Conservation (phyloP, 2,888 invertebrate species). For the Itoplectis maculator region DNA sequence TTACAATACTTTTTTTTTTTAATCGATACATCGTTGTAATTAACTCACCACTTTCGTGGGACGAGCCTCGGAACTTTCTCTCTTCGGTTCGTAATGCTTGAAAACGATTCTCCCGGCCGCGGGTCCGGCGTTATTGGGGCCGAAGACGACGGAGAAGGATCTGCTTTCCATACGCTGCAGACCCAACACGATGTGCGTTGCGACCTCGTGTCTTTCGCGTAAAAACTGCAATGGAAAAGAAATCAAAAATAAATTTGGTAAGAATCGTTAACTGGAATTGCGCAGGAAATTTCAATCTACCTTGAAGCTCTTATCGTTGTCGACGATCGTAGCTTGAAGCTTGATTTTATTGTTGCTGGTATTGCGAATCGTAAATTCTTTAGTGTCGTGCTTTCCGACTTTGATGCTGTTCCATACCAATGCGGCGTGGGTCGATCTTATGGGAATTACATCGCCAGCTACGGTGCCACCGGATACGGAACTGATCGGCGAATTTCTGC, state of each 20-base stretch:
- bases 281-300: constrained; percentile 79
- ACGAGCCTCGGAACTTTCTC: constrained; percentile 68
- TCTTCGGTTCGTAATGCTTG: constrained; percentile 82
- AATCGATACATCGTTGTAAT: no score
- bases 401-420: constrained; percentile 88
- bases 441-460: constrained; percentile 82
- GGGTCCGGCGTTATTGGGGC: constrained; percentile 86
- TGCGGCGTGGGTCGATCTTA: constrained; percentile 86
- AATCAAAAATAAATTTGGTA: background rate
- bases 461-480: constrained; percentile 78
- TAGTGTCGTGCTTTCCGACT: constrained; percentile 85
- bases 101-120: constrained; percentile 86
- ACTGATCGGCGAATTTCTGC: constrained; percentile 81
- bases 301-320: constrained; percentile 80
- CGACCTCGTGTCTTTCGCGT: constrained; percentile 77
- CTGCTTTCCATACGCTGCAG: constrained; percentile 87
- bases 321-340: constrained; percentile 85
- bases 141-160: constrained; percentile 86
- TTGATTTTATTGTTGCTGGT: constrained; percentile 86
- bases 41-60: constrained; percentile 72
- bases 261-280: background rate
- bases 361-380: constrained; percentile 87
- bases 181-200: constrained; percentile 78
- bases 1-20: background rate
- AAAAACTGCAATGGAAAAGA: constrained; percentile 76